These are phyloP conservation scores for Sicus ferrugineus DNA, from an alignment of 2,888 invertebrate species.

Conservation along the genomic window DNA sequence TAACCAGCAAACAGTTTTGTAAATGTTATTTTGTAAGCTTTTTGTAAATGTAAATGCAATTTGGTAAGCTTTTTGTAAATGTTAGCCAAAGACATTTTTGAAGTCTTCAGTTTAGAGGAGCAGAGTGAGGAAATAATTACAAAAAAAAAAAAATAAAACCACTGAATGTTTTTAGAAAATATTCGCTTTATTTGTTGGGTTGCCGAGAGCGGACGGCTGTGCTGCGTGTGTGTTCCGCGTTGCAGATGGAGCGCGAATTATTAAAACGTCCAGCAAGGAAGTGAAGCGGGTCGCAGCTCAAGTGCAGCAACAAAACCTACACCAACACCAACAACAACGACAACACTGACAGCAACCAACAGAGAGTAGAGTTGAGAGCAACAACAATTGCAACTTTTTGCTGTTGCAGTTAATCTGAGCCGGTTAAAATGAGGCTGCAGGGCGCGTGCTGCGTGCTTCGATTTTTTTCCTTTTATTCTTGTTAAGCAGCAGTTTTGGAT, in stretches of 20 bases:
- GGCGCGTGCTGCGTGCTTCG: conserved; percentile 60
- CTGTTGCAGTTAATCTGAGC: neutral
- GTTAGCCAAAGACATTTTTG: too few relatives aligned
- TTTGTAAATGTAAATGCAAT: too few relatives aligned
- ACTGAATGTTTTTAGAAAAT: too few relatives aligned
- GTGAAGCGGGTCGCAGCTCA: too few relatives aligned
- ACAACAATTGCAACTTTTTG: neutral
- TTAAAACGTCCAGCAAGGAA: conserved; percentile 18
- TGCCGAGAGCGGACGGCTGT: too few relatives aligned
- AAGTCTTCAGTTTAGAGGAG: too few relatives aligned
- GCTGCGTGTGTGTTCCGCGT: conserved; percentile 35
- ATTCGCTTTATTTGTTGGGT: conserved; percentile 1
- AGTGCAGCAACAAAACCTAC: neutral
- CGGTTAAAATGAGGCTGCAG: conserved; percentile 47
- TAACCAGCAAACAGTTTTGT: too few relatives aligned
- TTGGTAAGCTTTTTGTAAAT: too few relatives aligned
- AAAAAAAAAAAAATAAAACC: too few relatives aligned
- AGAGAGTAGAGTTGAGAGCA: too few relatives aligned
- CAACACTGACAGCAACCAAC: neutral
- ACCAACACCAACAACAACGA: conserved; percentile 5
- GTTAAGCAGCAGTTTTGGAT: neutral
- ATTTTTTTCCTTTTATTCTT: neutral
- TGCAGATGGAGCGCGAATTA: conserved; percentile 21
- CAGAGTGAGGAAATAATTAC: too few relatives aligned
- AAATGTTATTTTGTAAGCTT: too few relatives aligned